Evolutionary conservation across 2,797 vertebrate species (phyloP).

Genomic region (Podarcis lilfordi): DNA sequence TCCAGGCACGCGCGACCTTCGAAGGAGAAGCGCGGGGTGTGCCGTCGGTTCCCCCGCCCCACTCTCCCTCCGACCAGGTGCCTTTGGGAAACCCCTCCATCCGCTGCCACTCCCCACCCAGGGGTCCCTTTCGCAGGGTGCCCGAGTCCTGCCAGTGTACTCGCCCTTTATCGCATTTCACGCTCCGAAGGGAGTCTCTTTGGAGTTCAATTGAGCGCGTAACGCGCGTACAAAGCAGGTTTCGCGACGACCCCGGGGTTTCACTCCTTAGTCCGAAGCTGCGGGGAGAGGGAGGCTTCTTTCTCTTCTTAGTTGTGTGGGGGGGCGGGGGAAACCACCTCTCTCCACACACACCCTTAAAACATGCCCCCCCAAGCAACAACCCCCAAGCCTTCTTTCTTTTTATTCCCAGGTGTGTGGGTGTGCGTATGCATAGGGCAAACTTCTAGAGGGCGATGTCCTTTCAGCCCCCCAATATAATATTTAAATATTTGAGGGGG

Average conservation of each 20-base stretch:
- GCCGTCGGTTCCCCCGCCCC: no score
- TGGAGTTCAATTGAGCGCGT: slow-evolving; percentile 83
- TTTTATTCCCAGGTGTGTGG: slow-evolving; percentile 96
- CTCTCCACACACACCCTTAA: no score
- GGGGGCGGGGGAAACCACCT: no score
- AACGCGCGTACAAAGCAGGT: slow-evolving; percentile 83
- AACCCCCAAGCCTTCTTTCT: slow-evolving; percentile 74
- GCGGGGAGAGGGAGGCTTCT: not conserved
- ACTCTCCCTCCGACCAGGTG: slow-evolving; percentile 63
- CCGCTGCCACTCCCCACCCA: slow-evolving; percentile 26
- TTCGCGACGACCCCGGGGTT: slow-evolving; percentile 80
- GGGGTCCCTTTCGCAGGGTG: slow-evolving; percentile 76
- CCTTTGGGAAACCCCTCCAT: slow-evolving; percentile 54
- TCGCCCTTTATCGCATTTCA: slow-evolving; percentile 82
- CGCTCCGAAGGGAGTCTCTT: slow-evolving; percentile 80
- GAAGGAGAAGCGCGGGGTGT: slow-evolving; percentile 50
- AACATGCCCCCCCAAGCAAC: no score
- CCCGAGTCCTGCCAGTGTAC: slow-evolving; percentile 78
- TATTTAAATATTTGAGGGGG: no score
- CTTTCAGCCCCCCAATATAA: no score
- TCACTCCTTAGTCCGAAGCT: slow-evolving; percentile 70
- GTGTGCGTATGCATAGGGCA: no score
- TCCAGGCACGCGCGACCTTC: not conserved
- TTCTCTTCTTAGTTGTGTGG: no score
- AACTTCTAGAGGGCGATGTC: no score